Evolutionary conservation across 2,888 invertebrate genomes (phyloP), one percentile per base, ranked within the genome.

Genomic region (Heliconius ethilla): DNA sequence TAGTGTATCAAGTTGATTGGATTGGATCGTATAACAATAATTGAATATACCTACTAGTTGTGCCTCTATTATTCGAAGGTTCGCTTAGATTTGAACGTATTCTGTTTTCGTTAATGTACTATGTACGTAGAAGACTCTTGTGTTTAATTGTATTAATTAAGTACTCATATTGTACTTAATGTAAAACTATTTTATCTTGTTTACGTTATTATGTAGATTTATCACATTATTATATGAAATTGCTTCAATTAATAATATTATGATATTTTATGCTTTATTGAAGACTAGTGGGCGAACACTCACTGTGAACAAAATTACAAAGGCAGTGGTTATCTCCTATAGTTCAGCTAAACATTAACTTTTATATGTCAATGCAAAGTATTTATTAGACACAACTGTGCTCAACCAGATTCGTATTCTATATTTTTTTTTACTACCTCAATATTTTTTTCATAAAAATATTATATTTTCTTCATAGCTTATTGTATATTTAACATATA

Each of bases 1-100:
- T 78, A 40, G 76, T 62, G 76, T 74, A 79, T 81, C 75, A 79
- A 77, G 77, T 79, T 81, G 82, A 82, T 82, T 82, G 75, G 78
- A 81, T 81, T 78, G 75, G 76, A 73, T 80, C 69, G 75, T 40
- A 25, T 69, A 69, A 69, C 40, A 76, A 75, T 79, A 78, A 78
- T 78, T 78, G 79, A 76, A 78, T 63, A 69, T 78, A 66, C 70
- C 55, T 69, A 37, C 22, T 51, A 37, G 55, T 79, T 77, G 75
- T 75, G 70, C 66, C 77, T 75, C 29, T 45, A 75, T 70, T 75
- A 67, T 67, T 73, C 59, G 40, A 55, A 15, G 40, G 65, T 62
- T 29, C 33, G 37, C 59, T 65, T 79, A 9, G 66, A 70, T 75
- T 77, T 69, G 37, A 59, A 40, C 27, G 33, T 62, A 40, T 69